Evolutionary conservation across 2,113 vertebrate species (phyloP), one percentile per base, ranked within the genome.

Genomic region (Poicephalus gulielmi): DNA sequence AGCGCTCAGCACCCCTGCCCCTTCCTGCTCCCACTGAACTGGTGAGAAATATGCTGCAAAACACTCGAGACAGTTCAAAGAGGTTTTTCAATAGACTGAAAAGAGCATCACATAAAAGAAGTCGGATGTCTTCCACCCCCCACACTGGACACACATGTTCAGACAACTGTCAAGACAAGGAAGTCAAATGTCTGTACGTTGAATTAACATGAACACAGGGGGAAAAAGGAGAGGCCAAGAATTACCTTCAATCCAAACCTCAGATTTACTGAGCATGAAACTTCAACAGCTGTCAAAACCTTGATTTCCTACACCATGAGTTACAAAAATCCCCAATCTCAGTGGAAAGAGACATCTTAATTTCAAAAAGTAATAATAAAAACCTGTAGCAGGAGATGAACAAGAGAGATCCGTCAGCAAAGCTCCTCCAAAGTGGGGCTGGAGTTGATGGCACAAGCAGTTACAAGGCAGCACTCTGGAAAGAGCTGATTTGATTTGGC

Each of bases 121-220:
- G 35, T 15, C 49, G 10, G 74, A 53, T 33, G 25, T 71, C 31
- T 27, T 46, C 43, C 11, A 69, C 52, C n/a, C 41, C 81, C 47
- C 3, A 0, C 39, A 41, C 17, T 2, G 1, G 50, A 30, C 0
- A 0, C 25, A 52, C 1, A 0, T 5, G 19, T 50, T 68, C 83
- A 70, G 79, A 50, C 43, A 84, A 50, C 17, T 8, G 6, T 17
- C 43, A 75, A 39, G 47, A 82, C 33, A 10, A 49, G 10, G 37
- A 18, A 79, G 57, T 3, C 7, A 55, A 79, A 55, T 6, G 57
- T 6, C 52, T 57, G 18, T 8, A 9, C 7, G 13, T 2, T 68
- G 31, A 73, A 69, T 84, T 88, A 71, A 43, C 52, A 17, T 1
- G 3, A 7, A 46, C 2, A 14, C 4, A 11, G 23, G 27, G 6